phyloP scores from a whole-genome alignment of 2,888 invertebrate species.

The Cerceris ruficornis region DNA sequence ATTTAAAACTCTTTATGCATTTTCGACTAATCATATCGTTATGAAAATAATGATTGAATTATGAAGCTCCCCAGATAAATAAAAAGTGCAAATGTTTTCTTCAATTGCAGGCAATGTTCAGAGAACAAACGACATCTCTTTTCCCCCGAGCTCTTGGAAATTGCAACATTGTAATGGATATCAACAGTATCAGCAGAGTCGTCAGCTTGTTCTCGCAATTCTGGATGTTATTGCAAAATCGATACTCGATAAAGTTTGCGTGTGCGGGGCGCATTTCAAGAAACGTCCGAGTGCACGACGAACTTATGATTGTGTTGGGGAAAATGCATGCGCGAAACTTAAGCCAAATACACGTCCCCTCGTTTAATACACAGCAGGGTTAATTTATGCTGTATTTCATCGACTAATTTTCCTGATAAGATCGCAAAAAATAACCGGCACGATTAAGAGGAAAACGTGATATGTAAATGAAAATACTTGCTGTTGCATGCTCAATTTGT shows the following conservation, averaged over 20 bases:
- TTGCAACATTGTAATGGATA: slow-evolving; percentile 19
- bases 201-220: slow-evolving; percentile 40
- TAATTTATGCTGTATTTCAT: too few species aligned
- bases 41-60: too few species aligned
- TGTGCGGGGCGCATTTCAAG: slow-evolving; percentile 35
- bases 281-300: slow-evolving; percentile 14
- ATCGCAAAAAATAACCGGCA: neutral
- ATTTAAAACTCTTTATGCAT: too few species aligned
- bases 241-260: slow-evolving; percentile 53
- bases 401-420: too few species aligned
- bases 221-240: slow-evolving; percentile 47
- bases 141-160: neutral
- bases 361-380: neutral
- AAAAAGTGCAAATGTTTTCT: too few species aligned
- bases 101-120: too few species aligned
- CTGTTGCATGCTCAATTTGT: too few species aligned
- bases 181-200: slow-evolving; percentile 20
- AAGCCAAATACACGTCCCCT: neutral
- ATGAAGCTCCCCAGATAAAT: too few species aligned
- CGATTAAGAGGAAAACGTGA: neutral
- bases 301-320: slow-evolving; percentile 19
- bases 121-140: too few species aligned
- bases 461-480: too few species aligned
- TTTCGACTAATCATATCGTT: too few species aligned
- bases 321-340: slow-evolving; percentile 4